Evolutionary conservation across 1,140 invertebrate species (phyloP), one percentile per base, ranked within the genome.

Genomic region (Potamilus streckersoni): DNA sequence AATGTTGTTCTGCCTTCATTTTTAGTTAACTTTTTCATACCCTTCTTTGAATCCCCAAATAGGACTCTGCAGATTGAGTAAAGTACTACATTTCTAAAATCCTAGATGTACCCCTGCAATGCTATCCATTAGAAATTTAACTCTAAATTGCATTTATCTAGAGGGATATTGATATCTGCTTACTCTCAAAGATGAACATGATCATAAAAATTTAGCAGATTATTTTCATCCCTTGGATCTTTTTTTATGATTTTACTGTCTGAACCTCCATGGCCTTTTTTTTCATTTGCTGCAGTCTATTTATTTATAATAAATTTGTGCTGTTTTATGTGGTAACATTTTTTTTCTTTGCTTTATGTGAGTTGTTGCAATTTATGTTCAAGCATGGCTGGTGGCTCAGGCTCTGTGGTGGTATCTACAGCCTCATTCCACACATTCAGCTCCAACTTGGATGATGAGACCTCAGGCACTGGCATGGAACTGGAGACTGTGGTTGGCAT

Each of bases 341-440:
- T 19, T 72, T 72, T 16, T 64, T 65, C 55, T 57, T 75, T 38
- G 55, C 58, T 73, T 72, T 20, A 79, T 74, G 19, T 58, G 14
- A 62, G 64, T 68, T 74, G 67, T 57, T 20, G 69, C 38, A 70
- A 69, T 13, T 62, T 79, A 16, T 69, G 64, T 15, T 68, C 63
- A n/a, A 68, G 68, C 17, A 71, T 79, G 13, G 15, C 65, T 14
- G 69, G 73, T 75, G 15, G 71, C 56, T 63, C 60, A 67, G 19
- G 70, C 58, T 62, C 71, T 73, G 38, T 64, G 38, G 38, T 49
- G 38, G 38, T 49, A 0, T 49, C 38, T 49, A 49, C 82, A 14
- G 73, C 77, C 13, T 78, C 82, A 3, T 83, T 81, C 74, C 73
- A 70, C 16, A 78, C 79, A 20, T 83, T 83, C 61, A 79, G 71